Evolutionary conservation across 2,888 invertebrate species (phyloP), one percentile per base, ranked within the genome.

Genomic region (Sphinx pinastri): DNA sequence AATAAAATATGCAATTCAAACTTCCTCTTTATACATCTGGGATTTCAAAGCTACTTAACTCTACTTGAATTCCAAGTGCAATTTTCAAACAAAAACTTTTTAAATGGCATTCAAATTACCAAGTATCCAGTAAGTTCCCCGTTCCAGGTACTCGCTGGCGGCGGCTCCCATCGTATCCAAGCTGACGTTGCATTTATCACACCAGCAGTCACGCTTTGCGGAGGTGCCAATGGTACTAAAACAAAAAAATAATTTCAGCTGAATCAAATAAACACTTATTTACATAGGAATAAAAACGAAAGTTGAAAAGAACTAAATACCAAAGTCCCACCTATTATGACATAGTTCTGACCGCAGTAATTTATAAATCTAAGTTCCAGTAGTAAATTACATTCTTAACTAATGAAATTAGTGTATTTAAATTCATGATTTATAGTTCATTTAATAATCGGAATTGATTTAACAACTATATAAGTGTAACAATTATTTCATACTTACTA

Each of bases 121-220:
- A 97, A 96, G 91, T 99, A 99, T 68, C 98, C 98, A 70, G 96
- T 95, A 69, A 99, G 94, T 82, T 96, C 95, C 63, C 98, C 98
- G 86, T 98, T 97, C 88, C 97, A 96, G 76, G 96, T 95, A 77
- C 94, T 95, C 70, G 95, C 95, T 71, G 96, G 96, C 74, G 98
- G 98, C 12, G 98, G 96, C 73, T 96, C 95, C 98, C 98, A 98
- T 71, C 96, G 95, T 71, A 98, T 96, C 84, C 96, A 96, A 0
- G 98, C 96, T 59, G 97, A 96, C n/a, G 97, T 97, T 77, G 96
- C 95, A 89, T 97, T 97, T 83, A 97, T 95, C 94, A 97, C 96
- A 71, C 97, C 96, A 68, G 97, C 96, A 76, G 96, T 95, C 74
- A 98, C 96, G 85, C 96, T 96, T 76, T 95, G 95, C 69, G 98